phyloP scores from a whole-genome alignment of 2,113 vertebrate genomes.

The Lota lota region DNA sequence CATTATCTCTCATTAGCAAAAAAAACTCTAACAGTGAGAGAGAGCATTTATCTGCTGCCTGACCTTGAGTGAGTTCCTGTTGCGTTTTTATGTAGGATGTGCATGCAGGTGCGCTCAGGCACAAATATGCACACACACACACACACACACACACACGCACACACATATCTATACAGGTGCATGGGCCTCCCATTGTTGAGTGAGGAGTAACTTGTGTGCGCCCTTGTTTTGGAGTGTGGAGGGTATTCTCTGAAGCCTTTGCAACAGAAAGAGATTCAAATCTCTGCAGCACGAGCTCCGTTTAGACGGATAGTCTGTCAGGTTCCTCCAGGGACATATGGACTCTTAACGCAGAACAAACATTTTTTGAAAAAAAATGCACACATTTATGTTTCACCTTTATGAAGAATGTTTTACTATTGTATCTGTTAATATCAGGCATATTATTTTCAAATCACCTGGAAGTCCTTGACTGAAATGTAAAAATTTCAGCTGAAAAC shows the following conservation, averaged over 20 bases:
- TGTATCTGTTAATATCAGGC: too few relatives aligned
- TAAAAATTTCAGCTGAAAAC: too few relatives aligned
- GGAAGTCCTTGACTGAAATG: too few relatives aligned
- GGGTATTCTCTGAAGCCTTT: slow-evolving; percentile 53
- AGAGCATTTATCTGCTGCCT: slow-evolving; percentile 63
- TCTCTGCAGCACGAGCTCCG: slow-evolving; percentile 48
- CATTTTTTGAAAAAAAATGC: slow-evolving; percentile 13
- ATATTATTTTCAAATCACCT: too few relatives aligned
- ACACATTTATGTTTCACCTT: slow-evolving; percentile 37
- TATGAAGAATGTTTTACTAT: background rate
- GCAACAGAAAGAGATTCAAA: slow-evolving; percentile 52
- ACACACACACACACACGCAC: slow-evolving; percentile 10
- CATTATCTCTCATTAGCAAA: slow-evolving; percentile 76
- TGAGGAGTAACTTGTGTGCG: slow-evolving; percentile 50
- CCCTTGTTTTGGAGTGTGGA: slow-evolving; percentile 62
- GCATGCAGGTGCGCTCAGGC: slow-evolving; percentile 12
- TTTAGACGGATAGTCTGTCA: slow-evolving; percentile 51
- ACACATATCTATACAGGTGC: background rate
- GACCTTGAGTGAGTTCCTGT: slow-evolving; percentile 71
- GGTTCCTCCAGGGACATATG: slow-evolving; percentile 68
- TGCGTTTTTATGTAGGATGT: slow-evolving; percentile 53
- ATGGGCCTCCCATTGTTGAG: slow-evolving; percentile 32
- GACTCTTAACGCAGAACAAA: slow-evolving; percentile 49
- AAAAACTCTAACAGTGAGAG: slow-evolving; percentile 54
- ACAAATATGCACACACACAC: slow-evolving; percentile 18